Percentiles rank a stretch among this genome's conserved stretches.
Evolutionary conservation across 1,140 invertebrate genomes (phyloP).

Genomic region (Drosophila virilis): DNA sequence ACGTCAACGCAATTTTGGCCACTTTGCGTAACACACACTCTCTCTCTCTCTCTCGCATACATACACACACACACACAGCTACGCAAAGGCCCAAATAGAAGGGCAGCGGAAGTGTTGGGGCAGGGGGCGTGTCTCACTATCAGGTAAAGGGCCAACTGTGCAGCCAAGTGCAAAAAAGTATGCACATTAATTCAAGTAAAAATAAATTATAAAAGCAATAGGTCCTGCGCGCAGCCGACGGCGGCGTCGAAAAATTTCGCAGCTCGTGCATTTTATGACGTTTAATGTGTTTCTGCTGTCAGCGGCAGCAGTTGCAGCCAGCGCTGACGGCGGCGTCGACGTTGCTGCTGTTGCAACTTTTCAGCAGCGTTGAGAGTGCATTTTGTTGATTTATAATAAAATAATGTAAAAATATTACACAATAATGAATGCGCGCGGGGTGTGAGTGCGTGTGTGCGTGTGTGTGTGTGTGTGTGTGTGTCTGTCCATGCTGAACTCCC

Average conservation of each 20-base stretch:
- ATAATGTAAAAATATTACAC: slow-evolving; percentile 84
- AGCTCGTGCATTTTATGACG: slow-evolving; percentile 80
- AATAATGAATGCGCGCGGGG: slow-evolving; percentile 77
- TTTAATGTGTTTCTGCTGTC: slow-evolving; percentile 82
- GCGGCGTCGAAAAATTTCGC: slow-evolving; percentile 62
- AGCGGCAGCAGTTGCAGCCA: slow-evolving; percentile 51
- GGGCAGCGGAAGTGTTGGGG: background rate
- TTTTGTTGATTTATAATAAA: slow-evolving; percentile 84
- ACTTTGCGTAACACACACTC: slow-evolving; percentile 54
- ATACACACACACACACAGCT: background rate
- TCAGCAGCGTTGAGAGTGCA: slow-evolving; percentile 72
- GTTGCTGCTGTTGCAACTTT: slow-evolving; percentile 57
- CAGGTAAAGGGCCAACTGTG: slow-evolving; percentile 73
- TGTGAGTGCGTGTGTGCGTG: slow-evolving; percentile 4
- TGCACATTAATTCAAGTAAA: slow-evolving; percentile 83
- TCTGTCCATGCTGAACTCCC: background rate
- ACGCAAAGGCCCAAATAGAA: background rate
- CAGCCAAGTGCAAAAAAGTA: slow-evolving; percentile 81
- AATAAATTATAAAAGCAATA: slow-evolving; percentile 80
- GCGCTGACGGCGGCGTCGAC: slow-evolving; percentile 41
- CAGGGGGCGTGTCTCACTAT: slow-evolving; percentile 31
- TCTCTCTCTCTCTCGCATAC: background rate
- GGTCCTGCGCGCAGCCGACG: slow-evolving; percentile 22
- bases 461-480: background rate
- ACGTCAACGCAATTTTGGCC: slow-evolving; percentile 49